A percentile compares a stretch with the other conserved stretches of the same genome.
phyloP scores from a whole-genome alignment of 2,888 invertebrate species.

The Odontocerum albicorne region DNA sequence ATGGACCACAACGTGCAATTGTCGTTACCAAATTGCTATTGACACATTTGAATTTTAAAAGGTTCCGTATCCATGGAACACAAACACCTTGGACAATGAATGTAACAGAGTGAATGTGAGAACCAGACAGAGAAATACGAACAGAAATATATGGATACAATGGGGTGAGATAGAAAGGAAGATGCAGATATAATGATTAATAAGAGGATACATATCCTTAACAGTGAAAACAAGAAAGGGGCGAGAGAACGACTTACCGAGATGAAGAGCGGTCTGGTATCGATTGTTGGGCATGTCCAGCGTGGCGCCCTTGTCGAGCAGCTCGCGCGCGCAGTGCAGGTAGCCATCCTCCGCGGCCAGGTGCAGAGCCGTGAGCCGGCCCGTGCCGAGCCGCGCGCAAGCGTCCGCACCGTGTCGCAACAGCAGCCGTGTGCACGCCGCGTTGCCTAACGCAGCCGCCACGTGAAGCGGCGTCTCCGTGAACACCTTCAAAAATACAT shows the following conservation, averaged over 20 bases:
- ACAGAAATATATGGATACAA: too few species aligned
- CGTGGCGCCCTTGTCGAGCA: constrained; percentile 74
- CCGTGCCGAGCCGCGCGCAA: constrained; percentile 69
- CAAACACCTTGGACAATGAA: too few species aligned
- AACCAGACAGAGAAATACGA: not conserved
- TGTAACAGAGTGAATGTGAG: not conserved
- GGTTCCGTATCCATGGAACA: too few species aligned
- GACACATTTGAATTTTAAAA: too few species aligned
- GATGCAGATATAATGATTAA: too few species aligned
- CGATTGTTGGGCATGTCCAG: constrained; percentile 75
- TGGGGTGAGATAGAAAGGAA: too few species aligned
- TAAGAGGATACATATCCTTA: not conserved
- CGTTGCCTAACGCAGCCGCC: constrained; percentile 73
- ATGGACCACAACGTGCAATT: too few species aligned
- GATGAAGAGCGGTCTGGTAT: constrained; percentile 81
- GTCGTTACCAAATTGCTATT: too few species aligned
- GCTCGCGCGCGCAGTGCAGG: constrained; percentile 70
- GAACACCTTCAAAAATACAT: constrained; percentile 64
- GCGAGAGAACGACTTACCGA: constrained; percentile 52
- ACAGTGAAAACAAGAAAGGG: not conserved
- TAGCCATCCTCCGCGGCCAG: constrained; percentile 87
- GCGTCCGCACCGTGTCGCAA: constrained; percentile 80
- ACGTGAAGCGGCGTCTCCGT: constrained; percentile 85
- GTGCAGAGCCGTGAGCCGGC: constrained; percentile 80
- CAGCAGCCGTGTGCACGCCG: constrained; percentile 70